Evolutionary conservation across 1,140 invertebrate genomes (phyloP), one percentile per base, ranked within the genome.

Genomic region (Drosophila kanapiae): DNA sequence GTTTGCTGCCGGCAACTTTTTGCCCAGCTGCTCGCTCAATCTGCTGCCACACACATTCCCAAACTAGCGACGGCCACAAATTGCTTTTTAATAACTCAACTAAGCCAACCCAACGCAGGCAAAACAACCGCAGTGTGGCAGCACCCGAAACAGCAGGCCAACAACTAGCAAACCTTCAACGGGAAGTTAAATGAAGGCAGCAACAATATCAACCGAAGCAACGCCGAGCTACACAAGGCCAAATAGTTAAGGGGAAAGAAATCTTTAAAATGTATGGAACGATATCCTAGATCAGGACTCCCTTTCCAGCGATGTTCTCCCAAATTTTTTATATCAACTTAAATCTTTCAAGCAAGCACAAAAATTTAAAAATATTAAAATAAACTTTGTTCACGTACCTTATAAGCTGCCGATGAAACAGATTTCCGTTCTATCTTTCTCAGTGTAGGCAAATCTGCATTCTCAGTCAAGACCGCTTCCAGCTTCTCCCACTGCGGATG

Each of bases 1-100:
- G 40, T 78, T 74, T 75, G 58, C 67, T 57, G 40, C 48, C 59
- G 49, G 27, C 47, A 84, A 84, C 49, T 84, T 85, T 76, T 67
- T 49, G 78, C 70, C 77, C 82, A 81, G 58, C 78, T 75, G 75
- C 75, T 82, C 51, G 83, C 83, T 87, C 83, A 80, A 87, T 87
- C 83, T 86, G 83, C 70, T 78, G 84, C 65, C 75, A 86, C 70
- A 82, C 72, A 74, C 64, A 74, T 68, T 42, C 75, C 76, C 67
- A 56, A 59, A 77, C 62, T 56, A 54, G 43, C 51, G 82, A 87
- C 79, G 71, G 67, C 84, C 84, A 70, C 84, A 87, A 87, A 87
- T 87, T 87, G 84, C 84, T 87, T 87, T 87, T 87, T 88, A 87
- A 87, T 87, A 88, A 88, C 84, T 87, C 80, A 83, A 87, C 84